Base-by-base conservation (phyloP, 2,113 vertebrate species). In the Perca flavescens region DNA sequence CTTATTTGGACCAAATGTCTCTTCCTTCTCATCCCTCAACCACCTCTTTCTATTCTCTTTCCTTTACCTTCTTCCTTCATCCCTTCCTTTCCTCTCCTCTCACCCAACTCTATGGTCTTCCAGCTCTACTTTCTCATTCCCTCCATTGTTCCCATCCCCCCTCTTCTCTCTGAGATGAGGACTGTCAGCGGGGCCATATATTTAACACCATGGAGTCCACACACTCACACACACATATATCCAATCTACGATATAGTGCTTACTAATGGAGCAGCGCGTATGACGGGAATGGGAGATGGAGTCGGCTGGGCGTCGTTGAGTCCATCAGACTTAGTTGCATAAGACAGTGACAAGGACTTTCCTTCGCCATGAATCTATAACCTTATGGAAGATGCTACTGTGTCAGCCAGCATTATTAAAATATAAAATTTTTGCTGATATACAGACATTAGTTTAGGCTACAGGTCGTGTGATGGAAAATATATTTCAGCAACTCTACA, bases 131-230 rank as follows among this genome's bases (percentile, higher is more conserved):
- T 40, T 22, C 47, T 36, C 62, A 31, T 14, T 62, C 73, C 31
- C 65, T 56, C 52, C 7, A 10, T 54, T 46, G n/a, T 40, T 40
- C 58, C 75, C 68, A 10, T 31, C 78, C 80, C 79, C 72, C 72
- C 34, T 46, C 72, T 50, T 50, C 61, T 61, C 54, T 57, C 57
- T 58, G 77, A 70, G 75, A 83, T 34, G 88, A 82, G 36, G 60
- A 81, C 85, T 82, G 87, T 91, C 90, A 93, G 69, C 74, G 47
- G 69, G 71, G 61, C 85, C 79, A 88, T 92, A 91, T 88, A 92
- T 91, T 86, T 92, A 82, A 92, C 81, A 79, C 85, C 76, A 22
- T 58, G 63, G 36, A 58, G 82, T 58, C 62, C 60, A 28, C 60
- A 74, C 79, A 79, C 74, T 52, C 86, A 76, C 70, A 54, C 83